Conservation (phyloP, 2,797 vertebrate genomes). For the Pangasius macronema region DNA sequence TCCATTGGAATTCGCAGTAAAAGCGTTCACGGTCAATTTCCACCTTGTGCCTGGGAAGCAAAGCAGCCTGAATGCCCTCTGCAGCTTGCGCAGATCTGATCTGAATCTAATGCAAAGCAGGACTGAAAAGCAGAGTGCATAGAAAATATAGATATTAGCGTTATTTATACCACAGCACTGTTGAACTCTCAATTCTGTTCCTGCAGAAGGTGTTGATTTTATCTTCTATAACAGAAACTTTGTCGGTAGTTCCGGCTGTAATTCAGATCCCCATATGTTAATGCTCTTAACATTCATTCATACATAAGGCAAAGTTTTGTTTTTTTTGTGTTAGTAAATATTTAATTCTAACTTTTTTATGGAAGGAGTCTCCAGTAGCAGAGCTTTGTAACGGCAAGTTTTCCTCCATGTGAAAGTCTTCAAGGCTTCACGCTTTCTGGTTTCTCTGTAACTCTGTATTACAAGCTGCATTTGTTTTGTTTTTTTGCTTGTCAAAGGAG, state of each 20-base stretch:
- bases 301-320: background rate
- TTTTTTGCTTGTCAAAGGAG: background rate
- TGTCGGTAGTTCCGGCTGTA: background rate
- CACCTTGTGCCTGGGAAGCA: constrained; percentile 42
- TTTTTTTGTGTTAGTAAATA: no score
- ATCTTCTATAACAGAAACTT: background rate
- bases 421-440: background rate
- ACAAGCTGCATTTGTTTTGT: background rate
- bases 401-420: background rate
- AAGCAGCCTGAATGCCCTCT: constrained; percentile 26
- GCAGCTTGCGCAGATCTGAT: constrained; percentile 37
- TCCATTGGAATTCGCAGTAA: constrained; percentile 42
- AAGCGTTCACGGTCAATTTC: constrained; percentile 48
- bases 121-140: background rate
- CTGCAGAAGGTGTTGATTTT: background rate
- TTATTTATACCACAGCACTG: background rate
- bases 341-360: background rate
- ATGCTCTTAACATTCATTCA: background rate
- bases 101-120: constrained; percentile 18
- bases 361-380: background rate
- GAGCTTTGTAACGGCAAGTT: background rate
- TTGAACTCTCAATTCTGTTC: background rate
- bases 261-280: background rate
- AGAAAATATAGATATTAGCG: constrained; percentile 6
- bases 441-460: background rate